Evolutionary conservation across 2,113 vertebrate species (phyloP).

Genomic region (Atrichornis clamosus): DNA sequence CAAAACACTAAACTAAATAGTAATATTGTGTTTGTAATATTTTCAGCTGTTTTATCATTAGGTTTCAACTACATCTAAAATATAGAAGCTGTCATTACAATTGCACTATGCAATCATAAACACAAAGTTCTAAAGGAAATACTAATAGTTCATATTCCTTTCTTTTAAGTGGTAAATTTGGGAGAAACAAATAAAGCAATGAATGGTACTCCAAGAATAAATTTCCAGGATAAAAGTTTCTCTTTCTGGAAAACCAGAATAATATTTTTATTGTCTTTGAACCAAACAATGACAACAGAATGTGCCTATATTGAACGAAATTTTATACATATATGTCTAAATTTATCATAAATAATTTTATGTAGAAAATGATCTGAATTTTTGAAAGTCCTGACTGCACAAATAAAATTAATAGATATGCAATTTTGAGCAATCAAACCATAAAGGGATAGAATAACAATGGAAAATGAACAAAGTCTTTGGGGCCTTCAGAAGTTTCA

Average conservation of each 20-base stretch:
- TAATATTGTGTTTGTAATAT: not conserved
- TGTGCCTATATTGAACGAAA: not conserved
- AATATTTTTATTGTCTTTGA: not conserved
- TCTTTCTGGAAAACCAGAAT: not conserved
- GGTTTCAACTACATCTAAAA: not conserved
- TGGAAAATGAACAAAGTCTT: not conserved
- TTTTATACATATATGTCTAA: not conserved
- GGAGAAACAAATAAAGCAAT: not conserved
- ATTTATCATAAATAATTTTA: not conserved
- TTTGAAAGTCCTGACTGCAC: not conserved
- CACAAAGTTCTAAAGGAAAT: not conserved
- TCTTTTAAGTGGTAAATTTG: not conserved
- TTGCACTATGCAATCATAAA: not conserved
- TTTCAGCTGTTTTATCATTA: not conserved
- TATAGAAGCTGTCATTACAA: not conserved
- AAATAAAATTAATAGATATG: not conserved
- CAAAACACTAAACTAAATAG: not conserved
- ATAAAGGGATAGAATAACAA: not conserved
- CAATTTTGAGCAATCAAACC: not conserved
- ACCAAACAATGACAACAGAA: not conserved
- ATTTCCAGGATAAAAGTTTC: not conserved
- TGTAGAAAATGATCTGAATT: not conserved
- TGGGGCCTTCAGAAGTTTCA: not conserved
- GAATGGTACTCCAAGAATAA: not conserved
- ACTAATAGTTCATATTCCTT: not conserved